Percentiles rank a stretch among this genome's conserved stretches.
These are phyloP conservation scores for Danaus plexippus DNA, from an alignment of 1,140 invertebrate genomes.

Conservation along the genomic window DNA sequence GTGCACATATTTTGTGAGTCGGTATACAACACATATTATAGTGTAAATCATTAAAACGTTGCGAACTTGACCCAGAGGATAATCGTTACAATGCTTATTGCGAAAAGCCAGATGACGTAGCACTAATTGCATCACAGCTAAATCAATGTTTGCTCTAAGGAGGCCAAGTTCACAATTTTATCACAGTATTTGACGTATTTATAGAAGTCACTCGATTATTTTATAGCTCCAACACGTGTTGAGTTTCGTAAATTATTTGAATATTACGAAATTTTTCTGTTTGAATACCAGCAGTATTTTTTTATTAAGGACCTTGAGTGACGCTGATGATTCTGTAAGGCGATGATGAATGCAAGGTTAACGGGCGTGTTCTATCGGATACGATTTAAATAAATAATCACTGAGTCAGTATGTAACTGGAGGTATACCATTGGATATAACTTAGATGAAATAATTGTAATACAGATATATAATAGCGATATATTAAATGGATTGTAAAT, in stretches of 20 bases:
- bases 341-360: slow-evolving; percentile 30
- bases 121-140: slow-evolving; percentile 42
- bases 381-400: too few species aligned
- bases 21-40: not conserved
- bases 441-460: too few species aligned
- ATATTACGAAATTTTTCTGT: slow-evolving; percentile 5
- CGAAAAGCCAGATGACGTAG: slow-evolving; percentile 30
- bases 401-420: too few species aligned
- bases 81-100: slow-evolving; percentile 18
- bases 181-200: slow-evolving; percentile 13
- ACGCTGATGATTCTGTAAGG: slow-evolving; percentile 35
- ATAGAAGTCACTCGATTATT: slow-evolving; percentile 5
- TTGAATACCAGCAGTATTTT: not conserved
- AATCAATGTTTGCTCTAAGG: slow-evolving; percentile 44
- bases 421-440: too few species aligned
- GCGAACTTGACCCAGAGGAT: not conserved
- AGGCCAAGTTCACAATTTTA: slow-evolving; percentile 53
- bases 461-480: too few species aligned
- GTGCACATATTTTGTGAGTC: not conserved
- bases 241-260: slow-evolving; percentile 2
- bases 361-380: not conserved
- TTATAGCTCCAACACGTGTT: slow-evolving; percentile 1
- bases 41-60: not conserved
- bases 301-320: slow-evolving; percentile 31
- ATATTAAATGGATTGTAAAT: too few species aligned